Base-by-base conservation (phyloP, 2,113 vertebrate species). In the Eira barbara region DNA sequence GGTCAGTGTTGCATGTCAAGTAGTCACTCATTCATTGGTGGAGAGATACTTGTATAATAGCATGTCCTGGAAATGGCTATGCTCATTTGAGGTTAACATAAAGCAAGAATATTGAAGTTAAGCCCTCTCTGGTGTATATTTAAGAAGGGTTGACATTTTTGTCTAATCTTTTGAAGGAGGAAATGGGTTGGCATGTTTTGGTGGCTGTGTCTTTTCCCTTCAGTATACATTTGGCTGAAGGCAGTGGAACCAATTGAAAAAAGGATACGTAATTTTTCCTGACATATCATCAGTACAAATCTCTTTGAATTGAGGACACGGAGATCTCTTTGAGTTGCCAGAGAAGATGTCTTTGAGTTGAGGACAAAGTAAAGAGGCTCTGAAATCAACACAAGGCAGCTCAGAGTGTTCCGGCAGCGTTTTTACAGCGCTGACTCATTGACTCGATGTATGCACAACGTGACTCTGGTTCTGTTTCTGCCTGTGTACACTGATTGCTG, bases 191-290 rank as follows among this genome's bases (percentile, higher is more conserved):
- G 34, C 80, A 87, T 79, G 61, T 65, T 83, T 61, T 45, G 12
- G 63, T 47, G 73, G 36, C 79, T 90, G 52, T 86, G 17, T 95
- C 67, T 91, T 67, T 39, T 73, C 80, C 55, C n/a, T 89, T 87
- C 11, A 49, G 12, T 6, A 47, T 86, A 15, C 4, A 7, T 20
- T 92, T 92, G 34, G 29, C 57, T 89, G 67, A 79, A 79, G 49
- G 57, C 61, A 82, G 27, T 47, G 34, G 59, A 95, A 65, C 31
- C 61, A 73, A 17, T 13, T 94, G 31, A 81, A 45, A 92, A 93
- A 69, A 6, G 15, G 57, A 27, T 31, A 86, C 63, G 57, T 59
- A 39, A 42, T 78, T 87, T 92, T 36, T 27, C 39, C 45, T 87
- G 52, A 59, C 13, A 29, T 55, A 45, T 6, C 36, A 8, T 76